Conservation (phyloP, 2,113 vertebrate species). For the Phaethon lepturus region DNA sequence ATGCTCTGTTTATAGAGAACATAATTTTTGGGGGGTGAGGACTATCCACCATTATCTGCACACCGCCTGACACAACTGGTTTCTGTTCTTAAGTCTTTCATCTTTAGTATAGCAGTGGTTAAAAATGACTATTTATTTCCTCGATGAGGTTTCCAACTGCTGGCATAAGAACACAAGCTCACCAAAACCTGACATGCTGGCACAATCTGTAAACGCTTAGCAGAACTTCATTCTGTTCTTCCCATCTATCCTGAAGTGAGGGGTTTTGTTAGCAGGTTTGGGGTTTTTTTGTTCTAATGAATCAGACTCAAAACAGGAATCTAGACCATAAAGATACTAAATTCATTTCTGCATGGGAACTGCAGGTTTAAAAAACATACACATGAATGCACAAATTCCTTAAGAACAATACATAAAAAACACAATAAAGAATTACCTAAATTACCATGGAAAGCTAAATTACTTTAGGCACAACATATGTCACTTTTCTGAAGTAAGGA, state of each 20-base stretch:
- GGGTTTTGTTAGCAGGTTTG: not conserved
- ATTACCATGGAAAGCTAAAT: not conserved
- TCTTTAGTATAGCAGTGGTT: conserved; percentile 17
- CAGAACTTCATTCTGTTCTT: not conserved
- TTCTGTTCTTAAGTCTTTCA: conserved; percentile 26
- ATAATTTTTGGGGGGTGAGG: not conserved
- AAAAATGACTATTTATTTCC: conserved; percentile 37
- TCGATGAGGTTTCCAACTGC: conserved; percentile 25
- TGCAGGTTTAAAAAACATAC: not conserved
- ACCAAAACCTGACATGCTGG: not conserved
- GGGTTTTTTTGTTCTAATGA: not conserved
- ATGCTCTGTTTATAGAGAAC: not conserved
- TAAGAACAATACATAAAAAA: not conserved
- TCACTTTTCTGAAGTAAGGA: not conserved
- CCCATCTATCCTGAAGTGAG: not conserved
- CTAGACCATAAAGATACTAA: not conserved
- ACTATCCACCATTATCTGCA: conserved; percentile 12
- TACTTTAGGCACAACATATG: not conserved
- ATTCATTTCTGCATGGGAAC: not conserved
- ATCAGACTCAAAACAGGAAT: not conserved
- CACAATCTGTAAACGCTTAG: conserved; percentile 13
- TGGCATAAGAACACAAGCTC: conserved; percentile 25
- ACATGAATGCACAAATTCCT: not conserved
- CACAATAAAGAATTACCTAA: not conserved
- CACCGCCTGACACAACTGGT: not conserved